Conservation (phyloP, 2,113 vertebrate species). For the Eleginops maclovinus region DNA sequence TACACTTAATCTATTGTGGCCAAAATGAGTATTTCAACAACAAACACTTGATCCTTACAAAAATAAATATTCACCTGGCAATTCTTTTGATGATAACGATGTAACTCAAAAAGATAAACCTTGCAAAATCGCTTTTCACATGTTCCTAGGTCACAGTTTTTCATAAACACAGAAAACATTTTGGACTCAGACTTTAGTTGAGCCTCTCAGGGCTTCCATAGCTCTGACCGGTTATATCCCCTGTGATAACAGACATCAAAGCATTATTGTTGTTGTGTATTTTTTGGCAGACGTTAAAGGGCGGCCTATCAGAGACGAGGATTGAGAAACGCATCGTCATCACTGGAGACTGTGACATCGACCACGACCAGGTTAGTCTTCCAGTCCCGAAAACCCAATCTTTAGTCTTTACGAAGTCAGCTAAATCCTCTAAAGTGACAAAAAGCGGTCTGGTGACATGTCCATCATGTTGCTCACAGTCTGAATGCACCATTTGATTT, state of each 20-base stretch:
- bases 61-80: too few species aligned
- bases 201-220: too few species aligned
- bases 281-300: slow-evolving; percentile 83
- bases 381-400: not conserved
- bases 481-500: not conserved
- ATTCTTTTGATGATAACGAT: too few species aligned
- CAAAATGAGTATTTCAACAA: too few species aligned
- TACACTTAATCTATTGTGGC: too few species aligned
- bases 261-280: not conserved
- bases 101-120: too few species aligned
- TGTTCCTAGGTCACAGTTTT: too few species aligned
- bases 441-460: slow-evolving; percentile 35
- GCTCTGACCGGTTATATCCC: too few species aligned
- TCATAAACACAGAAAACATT: too few species aligned
- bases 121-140: too few species aligned
- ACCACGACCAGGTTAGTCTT: slow-evolving; percentile 94
- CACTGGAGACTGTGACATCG: slow-evolving; percentile 96
- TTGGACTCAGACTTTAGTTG: too few species aligned
- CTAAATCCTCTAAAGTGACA: not conserved
- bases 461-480: slow-evolving; percentile 43
- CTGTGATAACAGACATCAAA: not conserved
- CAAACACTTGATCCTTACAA: too few species aligned
- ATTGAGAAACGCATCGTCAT: slow-evolving; percentile 99
- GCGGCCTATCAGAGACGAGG: slow-evolving; percentile 97
- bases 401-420: not conserved